phyloP scores from a whole-genome alignment of 2,113 vertebrate species.

The Irena cyanogastra region DNA sequence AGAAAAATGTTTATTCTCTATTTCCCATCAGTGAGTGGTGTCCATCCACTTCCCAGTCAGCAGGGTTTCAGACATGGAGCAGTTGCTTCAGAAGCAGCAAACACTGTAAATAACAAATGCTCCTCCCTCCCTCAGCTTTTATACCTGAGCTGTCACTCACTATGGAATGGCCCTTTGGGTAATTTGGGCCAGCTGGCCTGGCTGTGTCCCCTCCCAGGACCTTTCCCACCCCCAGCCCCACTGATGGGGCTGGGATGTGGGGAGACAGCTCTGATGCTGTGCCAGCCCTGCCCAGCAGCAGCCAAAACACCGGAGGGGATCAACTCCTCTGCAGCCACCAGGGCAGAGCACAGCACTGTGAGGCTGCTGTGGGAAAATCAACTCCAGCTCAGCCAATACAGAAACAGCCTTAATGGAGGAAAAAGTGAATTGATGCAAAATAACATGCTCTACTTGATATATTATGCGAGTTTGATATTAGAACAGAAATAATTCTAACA shows the following conservation, averaged over 20 bases:
- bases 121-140: background rate
- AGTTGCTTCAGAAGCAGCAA: background rate
- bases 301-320: background rate
- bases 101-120: background rate
- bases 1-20: background rate
- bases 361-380: background rate
- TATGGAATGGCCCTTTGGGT: background rate
- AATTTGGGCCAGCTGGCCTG: background rate
- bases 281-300: background rate
- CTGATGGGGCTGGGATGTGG: background rate
- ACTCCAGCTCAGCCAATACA: background rate
- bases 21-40: background rate
- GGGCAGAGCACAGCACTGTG: background rate
- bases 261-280: background rate
- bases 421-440: background rate
- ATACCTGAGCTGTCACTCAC: rapidly evolving
- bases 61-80: background rate
- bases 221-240: background rate
- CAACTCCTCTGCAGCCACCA: background rate
- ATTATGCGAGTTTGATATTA: background rate
- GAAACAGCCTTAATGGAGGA: background rate
- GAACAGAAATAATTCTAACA: background rate
- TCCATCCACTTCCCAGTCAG: background rate
- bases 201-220: background rate
- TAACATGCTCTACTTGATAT: background rate